These are phyloP conservation scores for Odocoileus virginianus DNA, from an alignment of 2,113 vertebrate genomes.

Conservation along the genomic window DNA sequence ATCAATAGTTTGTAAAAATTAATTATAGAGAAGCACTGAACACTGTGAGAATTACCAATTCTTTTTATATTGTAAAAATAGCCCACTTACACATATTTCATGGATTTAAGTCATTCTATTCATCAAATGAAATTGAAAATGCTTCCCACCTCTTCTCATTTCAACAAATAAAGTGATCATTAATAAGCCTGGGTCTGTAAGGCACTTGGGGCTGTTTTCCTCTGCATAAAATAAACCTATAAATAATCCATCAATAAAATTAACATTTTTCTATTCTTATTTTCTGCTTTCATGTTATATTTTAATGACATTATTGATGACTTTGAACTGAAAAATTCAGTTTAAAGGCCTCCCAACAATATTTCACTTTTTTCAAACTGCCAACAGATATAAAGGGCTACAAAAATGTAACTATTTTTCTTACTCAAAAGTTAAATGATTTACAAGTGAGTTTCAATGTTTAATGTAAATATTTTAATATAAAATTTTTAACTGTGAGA, in stretches of 20 bases:
- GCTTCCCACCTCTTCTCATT: neutral
- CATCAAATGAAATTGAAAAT: neutral
- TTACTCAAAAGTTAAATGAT: neutral
- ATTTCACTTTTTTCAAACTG: neutral
- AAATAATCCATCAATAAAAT: neutral
- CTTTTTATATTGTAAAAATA: neutral
- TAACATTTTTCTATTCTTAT: neutral
- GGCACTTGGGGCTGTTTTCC: neutral
- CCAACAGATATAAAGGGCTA: neutral
- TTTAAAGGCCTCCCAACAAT: neutral
- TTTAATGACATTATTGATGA: neutral
- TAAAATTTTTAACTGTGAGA: neutral
- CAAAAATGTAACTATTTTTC: neutral
- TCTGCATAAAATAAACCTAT: neutral
- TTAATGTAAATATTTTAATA: neutral
- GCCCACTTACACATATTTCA: neutral
- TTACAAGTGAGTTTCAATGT: neutral
- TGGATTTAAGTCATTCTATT: neutral
- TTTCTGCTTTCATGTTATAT: neutral
- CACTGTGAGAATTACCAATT: neutral
- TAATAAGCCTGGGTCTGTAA: neutral
- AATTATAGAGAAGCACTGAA: neutral
- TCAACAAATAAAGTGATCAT: neutral
- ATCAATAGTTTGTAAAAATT: neutral
- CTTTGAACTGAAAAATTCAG: neutral